phyloP scores from a whole-genome alignment of 2,113 vertebrate genomes.

The Entomyzon cyanotis region DNA sequence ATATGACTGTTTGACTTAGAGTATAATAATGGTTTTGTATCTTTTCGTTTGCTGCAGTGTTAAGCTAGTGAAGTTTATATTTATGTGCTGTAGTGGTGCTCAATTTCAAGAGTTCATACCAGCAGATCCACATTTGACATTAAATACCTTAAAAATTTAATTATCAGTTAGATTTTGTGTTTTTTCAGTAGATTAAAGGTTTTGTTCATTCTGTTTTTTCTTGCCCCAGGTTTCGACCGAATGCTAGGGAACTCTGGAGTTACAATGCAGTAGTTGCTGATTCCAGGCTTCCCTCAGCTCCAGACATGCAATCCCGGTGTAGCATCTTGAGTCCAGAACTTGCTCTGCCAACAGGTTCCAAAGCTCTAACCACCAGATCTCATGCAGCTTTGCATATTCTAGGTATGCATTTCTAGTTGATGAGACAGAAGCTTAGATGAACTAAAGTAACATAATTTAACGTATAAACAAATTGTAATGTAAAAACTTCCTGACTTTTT shows the following conservation, averaged over 20 bases:
- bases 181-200: background rate
- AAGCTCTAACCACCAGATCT: slow-evolving; percentile 93
- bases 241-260: slow-evolving; percentile 90
- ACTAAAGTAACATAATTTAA: background rate
- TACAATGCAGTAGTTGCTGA: slow-evolving; percentile 97
- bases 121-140: background rate
- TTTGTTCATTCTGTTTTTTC: background rate
- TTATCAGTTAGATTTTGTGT: background rate
- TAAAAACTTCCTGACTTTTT: background rate
- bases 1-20: background rate
- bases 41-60: background rate
- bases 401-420: slow-evolving; percentile 74
- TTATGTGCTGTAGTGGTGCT: background rate
- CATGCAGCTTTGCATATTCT: slow-evolving; percentile 97
- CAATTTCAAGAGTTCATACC: background rate
- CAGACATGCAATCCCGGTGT: slow-evolving; percentile 91
- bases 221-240: slow-evolving; percentile 85
- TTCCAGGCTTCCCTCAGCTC: slow-evolving; percentile 87
- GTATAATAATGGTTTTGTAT: background rate
- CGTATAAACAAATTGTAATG: background rate
- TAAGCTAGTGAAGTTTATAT: background rate
- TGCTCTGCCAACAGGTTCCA: slow-evolving; percentile 90
- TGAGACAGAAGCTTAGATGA: background rate
- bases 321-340: slow-evolving; percentile 96
- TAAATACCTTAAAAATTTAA: background rate